Base-by-base conservation (phyloP, 2,888 invertebrate genomes). In the Tachystola acroxantha region DNA sequence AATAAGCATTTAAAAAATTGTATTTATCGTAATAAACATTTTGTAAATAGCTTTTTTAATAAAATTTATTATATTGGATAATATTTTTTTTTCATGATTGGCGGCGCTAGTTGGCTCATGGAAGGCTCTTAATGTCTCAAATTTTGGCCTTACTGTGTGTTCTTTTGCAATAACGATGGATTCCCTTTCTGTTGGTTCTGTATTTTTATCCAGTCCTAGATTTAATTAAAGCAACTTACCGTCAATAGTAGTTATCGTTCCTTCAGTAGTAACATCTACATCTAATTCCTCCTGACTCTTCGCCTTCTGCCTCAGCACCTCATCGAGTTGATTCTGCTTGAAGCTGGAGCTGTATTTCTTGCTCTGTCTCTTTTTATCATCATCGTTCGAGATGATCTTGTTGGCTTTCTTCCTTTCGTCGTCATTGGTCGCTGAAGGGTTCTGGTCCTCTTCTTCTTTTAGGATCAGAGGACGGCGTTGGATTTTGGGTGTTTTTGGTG, bases 261-360 rank as follows among this genome's bases (percentile, higher is more conserved):
- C 59, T 37, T 77, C 74, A 1, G 77, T 76, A 1, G 76, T 78
- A 19, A 46, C 41, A 2, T 53, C 58, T 16, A 47, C 41, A 2
- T 53, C 58, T 27, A 50, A 45, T 5, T 48, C 55, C 36, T 68
- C 70, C 38, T 62, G 64, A 30, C 53, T 61, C 40, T 54, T 64
- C 2, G 57, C 54, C 40, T 57, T 62, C 26, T 48, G 45, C 33
- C 67, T 77, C 31, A 80, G 45, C n/a, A 71, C 52, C 12, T 80
- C 76, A 22, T 78, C 75, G 4, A 85, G 47, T 45, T 80, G 77
- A 44, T 80, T 84, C 58, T 81, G 80, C 22, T 75, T 82, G 46
- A 84, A 78, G 37, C 67, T 75, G 5, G 81, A 49, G 46, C 82
- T 85, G 63, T 77, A 86, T 49, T 85, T 86, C 62, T 86, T 86